Conservation (phyloP, 2,888 invertebrate species). For the Monoplex corrugatus region DNA sequence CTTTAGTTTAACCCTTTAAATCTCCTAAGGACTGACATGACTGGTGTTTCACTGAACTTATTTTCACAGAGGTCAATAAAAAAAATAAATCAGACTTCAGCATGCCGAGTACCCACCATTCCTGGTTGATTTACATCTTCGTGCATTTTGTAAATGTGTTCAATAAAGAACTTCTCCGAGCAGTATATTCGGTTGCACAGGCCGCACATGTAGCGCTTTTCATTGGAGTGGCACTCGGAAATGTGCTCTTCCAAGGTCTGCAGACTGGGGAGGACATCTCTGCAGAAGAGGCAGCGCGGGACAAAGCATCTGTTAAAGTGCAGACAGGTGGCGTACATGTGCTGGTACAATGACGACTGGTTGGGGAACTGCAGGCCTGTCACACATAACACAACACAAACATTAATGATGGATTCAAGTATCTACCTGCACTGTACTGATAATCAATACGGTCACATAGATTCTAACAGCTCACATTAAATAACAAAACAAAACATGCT, state of each 20-base stretch:
- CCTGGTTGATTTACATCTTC: too few species aligned
- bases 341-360: slow-evolving; percentile 44
- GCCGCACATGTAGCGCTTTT: neutral
- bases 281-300: neutral
- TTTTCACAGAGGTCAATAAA: too few species aligned
- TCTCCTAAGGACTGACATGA: too few species aligned
- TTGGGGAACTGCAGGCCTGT: slow-evolving; percentile 39
- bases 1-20: too few species aligned
- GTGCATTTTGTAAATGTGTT: too few species aligned
- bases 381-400: neutral
- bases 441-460: too few species aligned
- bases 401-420: too few species aligned
- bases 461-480: slow-evolving; percentile 76
- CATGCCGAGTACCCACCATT: too few species aligned
- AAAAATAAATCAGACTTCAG: too few species aligned
- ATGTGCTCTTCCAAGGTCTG: slow-evolving; percentile 7
- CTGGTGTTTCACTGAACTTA: too few species aligned
- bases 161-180: neutral
- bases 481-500: neutral
- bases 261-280: neutral
- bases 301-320: slow-evolving; percentile 30
- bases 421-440: too few species aligned
- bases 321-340: slow-evolving; percentile 40
- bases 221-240: neutral
- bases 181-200: neutral